Evolutionary conservation across 1,140 invertebrate species (phyloP).

Genomic region (Neodiprion pinetum): DNA sequence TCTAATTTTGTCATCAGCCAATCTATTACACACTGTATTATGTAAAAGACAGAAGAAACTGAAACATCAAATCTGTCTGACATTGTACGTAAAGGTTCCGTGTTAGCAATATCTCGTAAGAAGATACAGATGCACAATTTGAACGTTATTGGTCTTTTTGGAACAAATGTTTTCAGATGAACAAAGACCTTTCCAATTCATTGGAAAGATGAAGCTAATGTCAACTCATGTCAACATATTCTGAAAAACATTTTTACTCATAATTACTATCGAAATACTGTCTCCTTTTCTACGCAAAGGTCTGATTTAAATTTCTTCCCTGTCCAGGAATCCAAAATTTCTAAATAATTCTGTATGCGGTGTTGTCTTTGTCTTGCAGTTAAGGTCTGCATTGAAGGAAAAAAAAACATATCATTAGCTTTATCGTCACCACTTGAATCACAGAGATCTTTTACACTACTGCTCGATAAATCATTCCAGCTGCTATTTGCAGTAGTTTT

Average conservation of each 20-base stretch:
- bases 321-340: conserved; percentile 18
- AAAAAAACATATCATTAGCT: conserved; percentile 14
- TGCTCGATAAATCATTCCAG: too few species aligned
- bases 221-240: background rate
- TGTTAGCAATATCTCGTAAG: conserved; percentile 29
- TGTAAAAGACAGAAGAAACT: conserved; percentile 21
- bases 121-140: conserved; percentile 28
- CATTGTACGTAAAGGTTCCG: conserved; percentile 29
- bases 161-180: conserved; percentile 16
- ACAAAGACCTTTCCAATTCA: conserved; percentile 16
- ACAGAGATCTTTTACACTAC: too few species aligned
- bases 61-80: conserved; percentile 28
- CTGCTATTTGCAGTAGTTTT: too few species aligned
- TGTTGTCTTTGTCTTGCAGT: conserved; percentile 9
- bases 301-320: conserved; percentile 18
- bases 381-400: conserved; percentile 18
- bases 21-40: conserved; percentile 16
- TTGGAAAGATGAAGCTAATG: conserved; percentile 7
- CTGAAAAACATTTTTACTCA: conserved; percentile 11
- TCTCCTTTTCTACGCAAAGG: conserved; percentile 18
- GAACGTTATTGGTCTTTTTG: conserved; percentile 19
- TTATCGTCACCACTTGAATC: too few species aligned
- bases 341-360: conserved; percentile 21
- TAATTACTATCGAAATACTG: conserved; percentile 15
- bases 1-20: conserved; percentile 23